A percentile compares a stretch with the other conserved stretches of the same genome.
phyloP scores from a whole-genome alignment of 2,113 vertebrate genomes.

The Hippoglossus stenolepis region DNA sequence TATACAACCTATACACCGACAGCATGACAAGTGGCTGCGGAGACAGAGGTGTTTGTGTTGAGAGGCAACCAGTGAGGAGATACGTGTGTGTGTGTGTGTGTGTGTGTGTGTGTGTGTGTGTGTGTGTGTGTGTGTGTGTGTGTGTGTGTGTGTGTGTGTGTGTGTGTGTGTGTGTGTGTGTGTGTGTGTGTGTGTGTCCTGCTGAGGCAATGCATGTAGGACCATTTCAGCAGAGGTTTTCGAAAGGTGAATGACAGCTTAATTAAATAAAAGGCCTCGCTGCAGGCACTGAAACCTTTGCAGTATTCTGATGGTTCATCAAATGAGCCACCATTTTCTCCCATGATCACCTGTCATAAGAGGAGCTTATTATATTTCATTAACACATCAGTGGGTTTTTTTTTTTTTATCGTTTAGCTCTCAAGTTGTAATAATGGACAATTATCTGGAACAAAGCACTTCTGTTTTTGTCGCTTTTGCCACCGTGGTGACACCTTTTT shows the following conservation, averaged over 20 bases:
- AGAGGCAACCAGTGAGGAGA: conserved; percentile 8
- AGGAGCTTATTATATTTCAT: conserved; percentile 39
- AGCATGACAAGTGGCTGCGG: conserved; percentile 17
- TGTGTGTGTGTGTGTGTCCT: background rate
- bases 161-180: background rate
- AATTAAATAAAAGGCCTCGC: conserved; percentile 55
- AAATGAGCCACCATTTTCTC: conserved; percentile 27
- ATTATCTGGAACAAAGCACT: conserved; percentile 14
- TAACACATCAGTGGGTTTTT: conserved; percentile 15
- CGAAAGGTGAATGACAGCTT: conserved; percentile 59
- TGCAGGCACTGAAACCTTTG: conserved; percentile 32
- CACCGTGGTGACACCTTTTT: background rate
- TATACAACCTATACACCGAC: conserved; percentile 1
- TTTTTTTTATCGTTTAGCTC: conserved; percentile 2
- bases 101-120: too few species aligned
- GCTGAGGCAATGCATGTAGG: conserved; percentile 7
- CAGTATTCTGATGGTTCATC: conserved; percentile 14
- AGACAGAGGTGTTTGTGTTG: background rate
- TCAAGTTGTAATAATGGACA: conserved; percentile 24
- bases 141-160: too few species aligned
- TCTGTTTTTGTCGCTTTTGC: conserved; percentile 1
- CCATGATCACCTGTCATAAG: conserved; percentile 24
- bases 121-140: too few species aligned
- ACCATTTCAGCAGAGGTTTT: conserved; percentile 55
- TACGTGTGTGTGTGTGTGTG: background rate